Evolutionary conservation across 2,797 vertebrate species (phyloP).

Genomic region (Sternotherus odoratus): DNA sequence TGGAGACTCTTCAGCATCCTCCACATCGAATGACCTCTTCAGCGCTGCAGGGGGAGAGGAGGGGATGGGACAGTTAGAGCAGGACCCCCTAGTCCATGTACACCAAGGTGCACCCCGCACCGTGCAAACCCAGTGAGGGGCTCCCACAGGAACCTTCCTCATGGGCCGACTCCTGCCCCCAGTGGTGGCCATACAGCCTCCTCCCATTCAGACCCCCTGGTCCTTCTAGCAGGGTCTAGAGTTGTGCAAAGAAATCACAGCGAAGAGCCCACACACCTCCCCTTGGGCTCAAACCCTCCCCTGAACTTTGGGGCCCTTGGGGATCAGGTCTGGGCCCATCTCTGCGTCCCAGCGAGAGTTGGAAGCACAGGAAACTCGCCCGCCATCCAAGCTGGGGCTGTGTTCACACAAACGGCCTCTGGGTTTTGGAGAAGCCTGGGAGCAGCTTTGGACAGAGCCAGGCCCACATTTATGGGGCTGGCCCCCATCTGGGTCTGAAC

Average conservation of each 20-base stretch:
- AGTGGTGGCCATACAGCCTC: neutral
- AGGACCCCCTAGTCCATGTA: neutral
- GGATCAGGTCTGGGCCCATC: neutral
- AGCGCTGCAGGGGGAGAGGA: slow-evolving; percentile 80
- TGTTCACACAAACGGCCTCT: neutral
- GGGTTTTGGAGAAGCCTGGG: neutral
- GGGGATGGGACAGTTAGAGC: neutral
- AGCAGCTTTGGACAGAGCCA: neutral
- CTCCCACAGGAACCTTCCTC: neutral
- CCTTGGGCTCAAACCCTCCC: neutral
- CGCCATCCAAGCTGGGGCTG: neutral
- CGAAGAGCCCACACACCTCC: neutral
- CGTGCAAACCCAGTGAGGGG: neutral
- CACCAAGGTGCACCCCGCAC: neutral
- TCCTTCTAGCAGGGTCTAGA: neutral
- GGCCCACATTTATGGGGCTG: neutral
- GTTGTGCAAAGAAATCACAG: neutral
- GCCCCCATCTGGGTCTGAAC: neutral
- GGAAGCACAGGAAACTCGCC: neutral
- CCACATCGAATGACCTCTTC: slow-evolving; percentile 90
- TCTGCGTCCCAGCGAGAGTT: neutral
- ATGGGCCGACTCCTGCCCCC: no score
- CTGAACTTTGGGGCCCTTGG: neutral
- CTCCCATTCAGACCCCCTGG: neutral
- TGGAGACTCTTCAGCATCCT: slow-evolving; percentile 83